Evolutionary conservation across 2,113 vertebrate species (phyloP), one percentile per base, ranked within the genome.

Genomic region (Limanda limanda): DNA sequence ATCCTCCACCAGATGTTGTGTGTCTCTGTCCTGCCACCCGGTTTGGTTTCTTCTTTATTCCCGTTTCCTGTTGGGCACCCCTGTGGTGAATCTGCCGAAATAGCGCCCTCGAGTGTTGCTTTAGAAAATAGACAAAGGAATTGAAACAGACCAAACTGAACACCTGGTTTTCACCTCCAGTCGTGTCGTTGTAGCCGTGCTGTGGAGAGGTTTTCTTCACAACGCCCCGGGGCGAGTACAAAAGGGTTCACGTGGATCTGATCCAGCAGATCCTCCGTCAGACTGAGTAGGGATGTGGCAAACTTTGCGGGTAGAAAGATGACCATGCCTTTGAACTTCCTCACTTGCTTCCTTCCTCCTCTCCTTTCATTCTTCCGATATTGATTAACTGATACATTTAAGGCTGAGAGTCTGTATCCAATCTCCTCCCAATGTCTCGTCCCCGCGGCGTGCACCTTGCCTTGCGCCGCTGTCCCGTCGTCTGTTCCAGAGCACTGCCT

Each of bases 91-190:
- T 70, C 81, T 72, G 74, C 57, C 71, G 68, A 89, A 83, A 84
- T 72, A 85, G 88, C 80, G 63, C 89, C 88, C 89, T 91, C 89
- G 68, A 83, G 83, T 86, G 92, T 85, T 81, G 79, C 83, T 86
- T 86, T 94, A 94, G 83, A 93, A 94, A 95, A 89, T 84, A 87
- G 87, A 88, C 78, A 66, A 77, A 84, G 82, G 79, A 52, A 90
- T 87, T 87, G 71, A 87, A 51, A 84, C 84, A 82, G 79, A 74
- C 69, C 68, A 48, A 76, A 74, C 57, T 23, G 51, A 82, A 83
- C 25, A 27, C 71, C 76, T 82, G 48, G 62, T 81, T 65, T 62
- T 56, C 62, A 56, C 54, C 71, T 80, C 31, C 66, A 35, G 54
- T 52, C 59, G 74, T 57, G 37, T 58, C 60, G 18, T 3, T 74